A percentile compares a stretch with the other conserved stretches of the same genome.
Conservation (phyloP, 2,797 vertebrate species). For the Smutsia temminckii region DNA sequence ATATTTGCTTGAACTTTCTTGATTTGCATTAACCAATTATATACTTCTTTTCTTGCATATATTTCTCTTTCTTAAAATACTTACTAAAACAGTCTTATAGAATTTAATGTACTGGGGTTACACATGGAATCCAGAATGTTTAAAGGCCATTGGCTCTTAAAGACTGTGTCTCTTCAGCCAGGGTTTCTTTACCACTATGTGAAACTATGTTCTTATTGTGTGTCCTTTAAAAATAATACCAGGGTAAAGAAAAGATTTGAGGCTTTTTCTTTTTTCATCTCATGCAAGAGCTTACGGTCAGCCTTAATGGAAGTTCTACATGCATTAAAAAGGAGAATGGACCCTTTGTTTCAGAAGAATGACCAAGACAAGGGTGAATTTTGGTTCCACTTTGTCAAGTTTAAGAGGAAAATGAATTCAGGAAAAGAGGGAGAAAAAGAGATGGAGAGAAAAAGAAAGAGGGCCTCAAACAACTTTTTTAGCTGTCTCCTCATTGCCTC, state of each 20-base stretch:
- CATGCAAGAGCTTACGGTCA: slow-evolving; percentile 59
- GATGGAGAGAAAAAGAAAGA: not conserved
- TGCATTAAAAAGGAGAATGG: slow-evolving; percentile 61
- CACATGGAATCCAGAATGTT: slow-evolving; percentile 32
- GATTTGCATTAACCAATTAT: not conserved
- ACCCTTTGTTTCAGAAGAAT: slow-evolving; percentile 66
- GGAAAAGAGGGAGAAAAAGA: not conserved
- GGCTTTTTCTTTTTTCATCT: slow-evolving; percentile 64
- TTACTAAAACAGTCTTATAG: not conserved
- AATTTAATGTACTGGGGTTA: not conserved
- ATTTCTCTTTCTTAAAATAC: slow-evolving; percentile 43
- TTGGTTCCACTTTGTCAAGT: slow-evolving; percentile 77
- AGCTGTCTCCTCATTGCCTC: not conserved
- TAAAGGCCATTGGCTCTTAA: slow-evolving; percentile 44
- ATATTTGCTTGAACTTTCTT: slow-evolving; percentile 42
- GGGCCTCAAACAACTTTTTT: slow-evolving; percentile 33
- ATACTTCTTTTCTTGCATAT: not conserved
- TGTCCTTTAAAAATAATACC: slow-evolving; percentile 71
- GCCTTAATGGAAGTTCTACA: not conserved
- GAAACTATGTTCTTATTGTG: slow-evolving; percentile 58
- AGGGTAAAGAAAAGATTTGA: slow-evolving; percentile 71
- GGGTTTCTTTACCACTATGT: slow-evolving; percentile 37
- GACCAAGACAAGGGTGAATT: slow-evolving; percentile 63
- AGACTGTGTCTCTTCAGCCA: not conserved
- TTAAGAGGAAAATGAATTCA: slow-evolving; percentile 66